These are phyloP conservation scores for Tragelaphus imberbis DNA, from an alignment of 2,113 vertebrate species.

Conservation along the genomic window DNA sequence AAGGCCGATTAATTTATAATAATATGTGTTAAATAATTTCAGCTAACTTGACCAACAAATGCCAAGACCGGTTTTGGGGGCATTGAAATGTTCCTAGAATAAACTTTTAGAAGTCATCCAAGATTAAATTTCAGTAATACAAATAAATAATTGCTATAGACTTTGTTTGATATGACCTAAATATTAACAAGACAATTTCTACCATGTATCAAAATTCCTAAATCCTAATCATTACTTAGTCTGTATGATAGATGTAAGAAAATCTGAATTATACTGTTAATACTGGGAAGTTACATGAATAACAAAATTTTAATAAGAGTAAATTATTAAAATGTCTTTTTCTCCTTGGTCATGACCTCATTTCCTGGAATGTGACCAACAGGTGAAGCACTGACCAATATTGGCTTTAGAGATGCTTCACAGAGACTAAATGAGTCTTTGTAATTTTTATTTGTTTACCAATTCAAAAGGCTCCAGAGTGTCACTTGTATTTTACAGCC, in stretches of 20 bases:
- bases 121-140: not conserved
- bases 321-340: not conserved
- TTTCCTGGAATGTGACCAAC: not conserved
- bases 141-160: conserved; percentile 4
- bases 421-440: not conserved
- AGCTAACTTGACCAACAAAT: not conserved
- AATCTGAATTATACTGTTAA: not conserved
- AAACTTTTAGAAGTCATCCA: conserved; percentile 8
- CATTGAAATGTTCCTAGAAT: not conserved
- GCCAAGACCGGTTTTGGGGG: not conserved
- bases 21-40: not conserved
- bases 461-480: not conserved
- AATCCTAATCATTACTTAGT: not conserved
- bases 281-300: not conserved
- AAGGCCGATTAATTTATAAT: not conserved
- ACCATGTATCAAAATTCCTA: not conserved
- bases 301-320: not conserved
- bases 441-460: not conserved
- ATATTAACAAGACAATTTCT: not conserved
- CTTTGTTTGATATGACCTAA: conserved; percentile 3
- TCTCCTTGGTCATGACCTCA: not conserved
- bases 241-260: not conserved
- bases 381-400: not conserved
- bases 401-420: not conserved
- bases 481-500: not conserved